A percentile compares a stretch with the other conserved stretches of the same genome.
Evolutionary conservation across 1,140 invertebrate genomes (phyloP).

Genomic region (Pararge aegeria): DNA sequence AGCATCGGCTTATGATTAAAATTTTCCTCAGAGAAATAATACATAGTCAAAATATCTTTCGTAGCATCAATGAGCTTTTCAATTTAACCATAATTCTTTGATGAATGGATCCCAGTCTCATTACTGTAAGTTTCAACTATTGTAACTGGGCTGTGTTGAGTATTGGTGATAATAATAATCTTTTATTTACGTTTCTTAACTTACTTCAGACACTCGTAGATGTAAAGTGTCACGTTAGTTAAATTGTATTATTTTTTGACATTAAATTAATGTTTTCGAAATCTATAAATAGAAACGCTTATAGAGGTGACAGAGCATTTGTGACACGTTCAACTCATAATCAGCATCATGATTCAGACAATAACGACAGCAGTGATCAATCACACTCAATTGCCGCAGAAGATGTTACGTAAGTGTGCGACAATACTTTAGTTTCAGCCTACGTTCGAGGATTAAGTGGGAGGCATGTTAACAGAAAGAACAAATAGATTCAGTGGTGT

Average conservation of each 20-base stretch:
- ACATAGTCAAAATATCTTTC: neutral
- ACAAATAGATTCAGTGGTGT: neutral
- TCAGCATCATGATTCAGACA: constrained; percentile 35
- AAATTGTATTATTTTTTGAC: neutral
- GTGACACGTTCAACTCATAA: constrained; percentile 22
- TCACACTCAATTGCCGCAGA: constrained; percentile 36
- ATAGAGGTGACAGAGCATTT: constrained; percentile 23
- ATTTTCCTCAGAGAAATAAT: neutral
- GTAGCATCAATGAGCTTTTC: neutral
- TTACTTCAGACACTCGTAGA: too few relatives aligned
- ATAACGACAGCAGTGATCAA: constrained; percentile 38
- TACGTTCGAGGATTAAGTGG: constrained; percentile 28
- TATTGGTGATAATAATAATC: too few relatives aligned
- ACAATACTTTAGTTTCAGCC: constrained; percentile 28
- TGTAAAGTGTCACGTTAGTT: too few relatives aligned
- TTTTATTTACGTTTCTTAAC: too few relatives aligned
- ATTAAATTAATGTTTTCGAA: neutral
- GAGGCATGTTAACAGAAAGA: constrained; percentile 15
- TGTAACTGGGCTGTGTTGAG: too few relatives aligned
- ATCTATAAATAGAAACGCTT: constrained; percentile 14
- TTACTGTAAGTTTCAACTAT: neutral
- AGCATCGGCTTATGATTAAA: constrained; percentile 7
- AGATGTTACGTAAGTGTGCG: constrained; percentile 29
- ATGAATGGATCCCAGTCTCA: too few relatives aligned
- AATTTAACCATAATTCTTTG: neutral